phyloP scores from a whole-genome alignment of 2,888 invertebrate species.

The Pyrocoelia pectoralis region DNA sequence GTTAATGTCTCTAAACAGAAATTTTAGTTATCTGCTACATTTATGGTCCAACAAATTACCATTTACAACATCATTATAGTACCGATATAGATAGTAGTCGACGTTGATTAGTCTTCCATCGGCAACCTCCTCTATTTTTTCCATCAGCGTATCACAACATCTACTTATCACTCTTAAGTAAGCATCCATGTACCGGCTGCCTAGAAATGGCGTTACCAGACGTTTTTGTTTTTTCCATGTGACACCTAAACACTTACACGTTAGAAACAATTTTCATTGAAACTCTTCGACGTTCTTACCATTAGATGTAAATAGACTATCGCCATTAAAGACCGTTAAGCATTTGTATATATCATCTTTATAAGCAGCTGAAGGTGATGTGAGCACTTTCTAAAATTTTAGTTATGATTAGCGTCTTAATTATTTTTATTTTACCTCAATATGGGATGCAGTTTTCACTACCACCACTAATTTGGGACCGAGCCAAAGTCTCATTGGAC shows the following conservation, averaged over 20 bases:
- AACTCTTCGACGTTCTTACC: background rate
- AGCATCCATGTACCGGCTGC: constrained; percentile 13
- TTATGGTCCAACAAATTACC: constrained; percentile 12
- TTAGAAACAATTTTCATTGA: too few relatives aligned
- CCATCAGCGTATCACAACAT: background rate
- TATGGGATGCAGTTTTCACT: constrained; percentile 10
- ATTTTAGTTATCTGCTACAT: background rate
- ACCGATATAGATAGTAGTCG: constrained; percentile 10
- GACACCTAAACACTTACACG: background rate
- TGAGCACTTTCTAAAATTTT: constrained; percentile 15
- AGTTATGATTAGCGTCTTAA: background rate
- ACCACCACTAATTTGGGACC: constrained; percentile 25
- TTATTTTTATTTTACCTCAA: constrained; percentile 14
- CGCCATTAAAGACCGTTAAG: constrained; percentile 19
- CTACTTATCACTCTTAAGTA: constrained; percentile 1
- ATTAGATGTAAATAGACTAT: constrained; percentile 15
- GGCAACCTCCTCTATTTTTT: constrained; percentile 8
- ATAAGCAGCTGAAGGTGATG: constrained; percentile 2
- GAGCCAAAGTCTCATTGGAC: constrained; percentile 24
- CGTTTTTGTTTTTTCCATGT: constrained; percentile 22
- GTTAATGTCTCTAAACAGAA: constrained; percentile 19
- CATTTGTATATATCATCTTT: constrained; percentile 24
- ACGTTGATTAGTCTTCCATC: constrained; percentile 14
- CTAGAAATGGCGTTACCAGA: constrained; percentile 16
- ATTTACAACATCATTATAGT: constrained; percentile 14